Evolutionary conservation across 2,113 vertebrate species (phyloP).

Genomic region (Rafetus swinhoei): DNA sequence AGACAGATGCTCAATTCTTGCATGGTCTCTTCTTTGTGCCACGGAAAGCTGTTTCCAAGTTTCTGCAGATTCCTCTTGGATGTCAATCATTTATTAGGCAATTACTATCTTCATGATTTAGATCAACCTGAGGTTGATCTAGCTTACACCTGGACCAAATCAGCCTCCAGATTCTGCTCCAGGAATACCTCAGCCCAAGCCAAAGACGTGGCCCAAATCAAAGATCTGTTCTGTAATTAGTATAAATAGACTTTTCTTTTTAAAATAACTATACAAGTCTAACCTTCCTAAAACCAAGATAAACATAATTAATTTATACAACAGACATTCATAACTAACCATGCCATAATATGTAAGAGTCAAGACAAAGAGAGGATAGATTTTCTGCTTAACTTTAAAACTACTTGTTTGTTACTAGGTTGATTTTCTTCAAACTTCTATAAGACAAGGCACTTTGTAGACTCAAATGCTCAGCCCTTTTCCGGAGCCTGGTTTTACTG

Average conservation of each 20-base stretch:
- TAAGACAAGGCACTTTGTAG: not conserved
- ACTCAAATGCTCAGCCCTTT: not conserved
- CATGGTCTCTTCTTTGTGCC: not conserved
- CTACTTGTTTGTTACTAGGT: rapidly evolving
- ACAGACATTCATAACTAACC: not conserved
- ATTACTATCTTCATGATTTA: rapidly evolving
- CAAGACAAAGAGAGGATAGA: not conserved
- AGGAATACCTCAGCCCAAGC: not conserved
- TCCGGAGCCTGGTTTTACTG: not conserved
- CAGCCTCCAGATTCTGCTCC: not conserved
- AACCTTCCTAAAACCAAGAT: not conserved
- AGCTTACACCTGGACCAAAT: not conserved
- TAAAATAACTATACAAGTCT: not conserved
- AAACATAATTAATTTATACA: not conserved
- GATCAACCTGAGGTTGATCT: not conserved
- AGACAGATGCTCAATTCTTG: not conserved
- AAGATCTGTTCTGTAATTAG: not conserved
- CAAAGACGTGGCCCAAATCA: not conserved
- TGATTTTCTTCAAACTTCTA: not conserved
- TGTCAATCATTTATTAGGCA: rapidly evolving
- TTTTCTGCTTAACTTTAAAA: not conserved
- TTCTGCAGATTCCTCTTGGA: not conserved
- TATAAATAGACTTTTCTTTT: not conserved
- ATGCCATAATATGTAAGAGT: not conserved
- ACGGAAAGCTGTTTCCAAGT: not conserved